Base-by-base conservation (phyloP, 2,797 vertebrate species). In the Bufotes viridis region DNA sequence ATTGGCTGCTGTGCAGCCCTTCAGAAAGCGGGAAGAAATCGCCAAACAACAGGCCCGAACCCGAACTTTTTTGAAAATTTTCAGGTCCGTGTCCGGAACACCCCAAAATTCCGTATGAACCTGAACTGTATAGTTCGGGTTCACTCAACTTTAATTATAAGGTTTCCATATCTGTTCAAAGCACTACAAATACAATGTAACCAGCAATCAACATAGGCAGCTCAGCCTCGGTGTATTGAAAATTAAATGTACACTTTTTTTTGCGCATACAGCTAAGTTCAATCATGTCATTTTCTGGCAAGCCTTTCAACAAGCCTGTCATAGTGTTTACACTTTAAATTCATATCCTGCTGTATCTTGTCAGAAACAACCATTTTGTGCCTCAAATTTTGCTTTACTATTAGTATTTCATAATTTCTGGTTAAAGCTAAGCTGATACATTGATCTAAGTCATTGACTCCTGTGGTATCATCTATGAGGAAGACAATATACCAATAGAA, bases 311-410 rank as follows among this genome's bases (percentile, higher is more conserved):
- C 85, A 72, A 80, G 76, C 60, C 74, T 84, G 58, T 82, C 74
- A 88, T 82, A 53, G 76, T 88, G 72, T 88, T 88, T 88, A 84
- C 81, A 74, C 87, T 80, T 78, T 84, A 80, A 74, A 88, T 84
- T 88, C 87, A 84, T 84, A 82, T 67, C 76, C 87, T 67, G 60
- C 79, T 72, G 78, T 63, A 79, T 51, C 87, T 80, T 74, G 75
- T 84, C 82, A 84, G 42, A 61, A 80, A 26, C 74, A 60, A 72
- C 55, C 79, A 11, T 57, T 49, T 81, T 55, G 22, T 53, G 75
- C 13, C 61, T 69, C 24, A 8, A n/a, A 82, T 82, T 82, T 82
- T 51, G 7, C 26, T 82, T 82, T 72, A 18, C 1, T 24, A 1
- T 63, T 12, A 11, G 7, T 70, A 82, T 70, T 20, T 78, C 26